Evolutionary conservation across 1,140 invertebrate genomes (phyloP).

Genomic region (Agrypnia vestita): DNA sequence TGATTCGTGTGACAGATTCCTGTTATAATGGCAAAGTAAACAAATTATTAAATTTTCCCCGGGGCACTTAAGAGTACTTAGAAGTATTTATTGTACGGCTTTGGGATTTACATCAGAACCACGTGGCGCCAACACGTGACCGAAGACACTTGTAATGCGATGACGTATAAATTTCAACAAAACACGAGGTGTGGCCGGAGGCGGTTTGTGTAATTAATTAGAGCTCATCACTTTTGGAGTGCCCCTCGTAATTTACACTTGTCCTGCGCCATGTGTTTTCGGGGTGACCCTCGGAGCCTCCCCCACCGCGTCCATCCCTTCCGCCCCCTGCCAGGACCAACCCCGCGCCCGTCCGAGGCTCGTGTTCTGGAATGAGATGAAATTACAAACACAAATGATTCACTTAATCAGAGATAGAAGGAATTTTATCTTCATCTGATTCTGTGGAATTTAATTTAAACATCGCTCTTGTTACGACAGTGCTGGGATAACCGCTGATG

Average conservation of each 20-base stretch:
- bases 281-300: conserved; percentile 22
- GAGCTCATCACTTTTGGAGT: conserved; percentile 42
- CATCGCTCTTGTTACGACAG: neutral
- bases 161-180: conserved; percentile 23
- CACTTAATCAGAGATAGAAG: conserved; percentile 38
- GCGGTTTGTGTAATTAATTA: conserved; percentile 45
- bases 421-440: conserved; percentile 41
- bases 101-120: too few relatives aligned
- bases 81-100: too few relatives aligned
- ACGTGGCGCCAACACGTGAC: too few relatives aligned
- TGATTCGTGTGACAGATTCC: too few relatives aligned
- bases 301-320: neutral
- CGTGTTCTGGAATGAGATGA: conserved; percentile 26
- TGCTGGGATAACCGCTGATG: neutral
- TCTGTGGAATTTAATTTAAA: conserved; percentile 35
- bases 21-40: too few relatives aligned
- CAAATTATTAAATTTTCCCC: too few relatives aligned
- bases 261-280: conserved; percentile 41
- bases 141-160: neutral
- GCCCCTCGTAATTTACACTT: conserved; percentile 45
- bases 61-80: too few relatives aligned
- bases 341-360: neutral
- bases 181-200: conserved; percentile 28
- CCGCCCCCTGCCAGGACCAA: neutral
- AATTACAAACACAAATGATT: conserved; percentile 41